Conservation (phyloP, 2,113 vertebrate species). For the Poeciliopsis retropinna region DNA sequence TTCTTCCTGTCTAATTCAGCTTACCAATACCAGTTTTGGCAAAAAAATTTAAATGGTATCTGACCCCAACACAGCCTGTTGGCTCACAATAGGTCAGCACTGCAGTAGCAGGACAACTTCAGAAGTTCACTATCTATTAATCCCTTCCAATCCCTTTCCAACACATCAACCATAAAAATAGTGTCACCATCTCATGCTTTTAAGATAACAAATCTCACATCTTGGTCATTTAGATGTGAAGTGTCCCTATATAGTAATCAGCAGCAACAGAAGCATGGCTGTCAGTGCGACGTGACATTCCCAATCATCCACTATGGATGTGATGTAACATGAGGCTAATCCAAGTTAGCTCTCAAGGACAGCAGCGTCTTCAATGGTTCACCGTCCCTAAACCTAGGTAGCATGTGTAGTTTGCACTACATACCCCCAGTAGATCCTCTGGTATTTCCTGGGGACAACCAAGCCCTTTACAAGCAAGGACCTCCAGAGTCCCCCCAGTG, state of each 20-base stretch:
- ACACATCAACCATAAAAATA: constrained; percentile 16
- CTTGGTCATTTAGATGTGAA: constrained; percentile 12
- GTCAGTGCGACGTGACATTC: constrained; percentile 33
- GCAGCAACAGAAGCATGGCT: constrained; percentile 4
- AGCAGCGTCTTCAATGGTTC: neutral
- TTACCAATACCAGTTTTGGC: neutral
- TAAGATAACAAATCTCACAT: neutral
- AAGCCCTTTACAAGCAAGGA: constrained; percentile 24
- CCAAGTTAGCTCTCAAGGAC: constrained; percentile 19
- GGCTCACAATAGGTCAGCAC: constrained; percentile 18
- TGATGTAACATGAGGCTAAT: constrained; percentile 35
- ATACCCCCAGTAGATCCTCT: constrained; percentile 67
- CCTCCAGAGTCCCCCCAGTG: constrained; percentile 56
- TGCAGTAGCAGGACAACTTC: constrained; percentile 52
- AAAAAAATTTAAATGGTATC: neutral
- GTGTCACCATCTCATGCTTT: neutral
- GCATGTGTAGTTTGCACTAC: constrained; percentile 28
- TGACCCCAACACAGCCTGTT: constrained; percentile 15
- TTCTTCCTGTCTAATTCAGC: neutral
- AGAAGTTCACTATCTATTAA: constrained; percentile 55
- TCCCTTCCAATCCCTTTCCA: constrained; percentile 58
- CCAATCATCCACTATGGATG: constrained; percentile 6
- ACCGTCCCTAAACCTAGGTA: constrained; percentile 23
- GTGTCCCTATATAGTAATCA: neutral
- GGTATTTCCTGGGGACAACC: constrained; percentile 49